These are phyloP conservation scores for Vidua macroura DNA, from an alignment of 2,113 vertebrate genomes.

Conservation along the genomic window DNA sequence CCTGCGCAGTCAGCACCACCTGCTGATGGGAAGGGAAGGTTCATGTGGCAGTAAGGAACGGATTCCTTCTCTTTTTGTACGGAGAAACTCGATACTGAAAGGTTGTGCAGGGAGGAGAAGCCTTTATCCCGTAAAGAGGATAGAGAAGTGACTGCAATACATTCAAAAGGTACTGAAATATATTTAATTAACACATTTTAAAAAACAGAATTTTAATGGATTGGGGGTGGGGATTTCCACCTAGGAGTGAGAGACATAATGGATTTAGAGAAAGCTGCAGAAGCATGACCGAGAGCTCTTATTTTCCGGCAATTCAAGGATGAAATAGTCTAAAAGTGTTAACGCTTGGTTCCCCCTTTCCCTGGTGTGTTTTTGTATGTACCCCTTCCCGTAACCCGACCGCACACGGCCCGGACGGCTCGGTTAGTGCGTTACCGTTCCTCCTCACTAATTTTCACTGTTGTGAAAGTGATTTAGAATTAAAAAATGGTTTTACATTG, in stretches of 20 bases:
- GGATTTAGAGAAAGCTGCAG: not conserved
- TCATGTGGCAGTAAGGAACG: not conserved
- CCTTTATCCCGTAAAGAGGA: not conserved
- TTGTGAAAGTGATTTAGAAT: conserved; percentile 81
- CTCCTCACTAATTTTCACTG: conserved; percentile 77
- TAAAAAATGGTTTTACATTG: conserved; percentile 78
- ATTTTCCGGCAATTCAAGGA: not conserved
- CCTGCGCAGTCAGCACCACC: conserved; percentile 1
- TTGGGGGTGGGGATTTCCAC: not conserved
- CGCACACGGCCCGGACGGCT: conserved; percentile 15
- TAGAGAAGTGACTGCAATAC: not conserved
- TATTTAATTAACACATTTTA: not conserved
- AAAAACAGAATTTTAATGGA: not conserved
- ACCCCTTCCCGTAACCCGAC: not conserved
- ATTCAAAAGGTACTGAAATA: not conserved
- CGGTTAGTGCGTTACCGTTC: conserved; percentile 41
- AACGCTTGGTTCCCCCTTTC: not conserved
- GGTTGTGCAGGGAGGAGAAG: not conserved
- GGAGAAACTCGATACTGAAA: not conserved
- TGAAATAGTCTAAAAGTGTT: not conserved
- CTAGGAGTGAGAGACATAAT: not conserved
- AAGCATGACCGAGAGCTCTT: not conserved
- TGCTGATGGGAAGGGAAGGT: not conserved
- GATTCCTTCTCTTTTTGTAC: not conserved
- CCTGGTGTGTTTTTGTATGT: conserved; percentile 46